Evolutionary conservation across 2,113 vertebrate genomes (phyloP), one percentile per base, ranked within the genome.

Genomic region (Anolis carolinensis): DNA sequence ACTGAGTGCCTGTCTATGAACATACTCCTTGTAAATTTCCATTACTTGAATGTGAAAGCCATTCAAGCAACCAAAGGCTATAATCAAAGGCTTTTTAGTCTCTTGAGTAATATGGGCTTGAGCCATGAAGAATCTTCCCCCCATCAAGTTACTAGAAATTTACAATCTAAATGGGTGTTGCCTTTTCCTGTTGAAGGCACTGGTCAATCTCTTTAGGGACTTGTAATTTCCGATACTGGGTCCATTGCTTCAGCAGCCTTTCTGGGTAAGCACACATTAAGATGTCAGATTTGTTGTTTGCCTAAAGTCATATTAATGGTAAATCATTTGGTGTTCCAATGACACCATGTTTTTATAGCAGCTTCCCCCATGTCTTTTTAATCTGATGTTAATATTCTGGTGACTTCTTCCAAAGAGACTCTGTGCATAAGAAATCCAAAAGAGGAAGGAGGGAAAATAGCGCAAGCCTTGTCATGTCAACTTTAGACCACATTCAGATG

Each of bases 171-270:
- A 44, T 44, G 86, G 79, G 59, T 36, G 44, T 86, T 67, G 25
- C n/a, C 76, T 80, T 27, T 79, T 80, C 68, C 68, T 78, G 32
- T 34, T 79, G 23, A 63, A 48, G 82, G 73, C 73, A 70, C 44
- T 39, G 18, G 14, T 36, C 48, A 72, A 32, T 67, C 39, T 25
- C 72, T 52, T 44, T 23, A 63, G 71, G 55, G 82, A 44, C 27
- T 83, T 62, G 21, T 39, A 36, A 65, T 48, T 1, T 27, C 27
- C 36, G 23, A 62, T 16, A 74, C 82, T 34, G 39, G 59, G 71
- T 16, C 25, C 59, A 76, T 59, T 21, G 16, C 6, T 62, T 84
- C 39, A 75, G 30, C 73, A 7, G 59, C 10, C 73, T n/a, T 20
- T 76, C 39, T 84, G 82, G 55, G 34, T 36, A 55, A 71, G n/a